Evolutionary conservation across 2,113 vertebrate species (phyloP).

Genomic region (Coptodon rendalli): DNA sequence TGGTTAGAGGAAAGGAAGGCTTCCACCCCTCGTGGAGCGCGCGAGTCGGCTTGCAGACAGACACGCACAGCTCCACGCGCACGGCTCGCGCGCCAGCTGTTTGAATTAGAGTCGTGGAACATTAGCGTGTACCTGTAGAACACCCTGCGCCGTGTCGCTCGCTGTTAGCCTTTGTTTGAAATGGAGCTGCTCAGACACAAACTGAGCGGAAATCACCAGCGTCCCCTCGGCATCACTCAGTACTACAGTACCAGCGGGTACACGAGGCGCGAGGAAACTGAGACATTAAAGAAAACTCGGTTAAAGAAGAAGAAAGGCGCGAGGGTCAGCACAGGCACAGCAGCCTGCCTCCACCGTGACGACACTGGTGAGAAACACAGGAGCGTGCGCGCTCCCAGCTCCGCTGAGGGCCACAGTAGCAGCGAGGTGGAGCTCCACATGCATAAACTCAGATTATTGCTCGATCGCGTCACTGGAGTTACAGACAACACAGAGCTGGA

Average conservation of each 20-base stretch:
- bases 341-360: background rate
- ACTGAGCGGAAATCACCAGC: background rate
- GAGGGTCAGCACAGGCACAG: background rate
- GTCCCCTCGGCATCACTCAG: background rate
- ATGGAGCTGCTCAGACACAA: background rate
- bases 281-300: background rate
- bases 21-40: background rate
- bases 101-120: background rate
- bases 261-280: background rate
- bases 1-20: background rate
- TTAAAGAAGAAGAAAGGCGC: background rate
- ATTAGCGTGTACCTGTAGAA: background rate
- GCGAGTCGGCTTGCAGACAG: background rate
- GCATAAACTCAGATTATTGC: constrained; percentile 10
- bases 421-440: background rate
- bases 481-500: background rate
- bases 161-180: background rate
- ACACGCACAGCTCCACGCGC: background rate
- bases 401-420: background rate
- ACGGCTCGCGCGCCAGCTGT: background rate
- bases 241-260: background rate
- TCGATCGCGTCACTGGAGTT: background rate
- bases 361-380: background rate
- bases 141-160: background rate
- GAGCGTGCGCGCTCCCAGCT: background rate